Base-by-base conservation (phyloP, 2,888 invertebrate genomes). In the Patella depressa region DNA sequence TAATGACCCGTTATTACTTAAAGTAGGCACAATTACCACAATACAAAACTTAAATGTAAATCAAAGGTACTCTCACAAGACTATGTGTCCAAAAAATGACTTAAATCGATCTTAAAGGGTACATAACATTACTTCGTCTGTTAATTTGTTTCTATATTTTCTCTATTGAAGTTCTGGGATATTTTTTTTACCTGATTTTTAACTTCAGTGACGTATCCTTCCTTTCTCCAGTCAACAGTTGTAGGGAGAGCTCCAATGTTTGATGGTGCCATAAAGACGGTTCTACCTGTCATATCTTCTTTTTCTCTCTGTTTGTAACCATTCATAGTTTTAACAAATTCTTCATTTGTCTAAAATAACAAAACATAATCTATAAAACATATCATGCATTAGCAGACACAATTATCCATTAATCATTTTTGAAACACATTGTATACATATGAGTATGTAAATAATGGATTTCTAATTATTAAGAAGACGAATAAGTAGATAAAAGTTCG, bases 171-270 rank as follows among this genome's bases (percentile, higher is more conserved):
- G 45, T 45, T 45, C 45, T 0, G 45, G 45, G 0, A 45, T 45
- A 7, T 14, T 5, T 14, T 5, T 24, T 73, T 76, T 78, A 87
- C 88, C 87, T 90, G 90, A 80, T 90, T 87, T 81, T 90, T 90
- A 54, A 90, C 83, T 59, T 80, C 81, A 17, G 90, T 90, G 69
- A 90, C 90, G 82, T 89, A 90, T 11, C 90, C 90, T 75, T 90
- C 83, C 4, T 79, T 82, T 73, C 90, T 85, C 90, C 89, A 90
- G 82, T 90, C 90, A 15, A 90, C 89, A 2, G 83, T 78, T 34
- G 78, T 83, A 17, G 86, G 87, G 3, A 83, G 83, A 55, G 76
- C 81, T 11, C 80, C 79, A 11, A 82, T 69, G 72, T 82, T 79
- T 17, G 79, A 72, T 12, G 81, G 82, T 1, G 79, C 54, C 80